Evolutionary conservation across 2,888 invertebrate species (phyloP), one percentile per base, ranked within the genome.

Genomic region (Brachyopa scutellaris): DNA sequence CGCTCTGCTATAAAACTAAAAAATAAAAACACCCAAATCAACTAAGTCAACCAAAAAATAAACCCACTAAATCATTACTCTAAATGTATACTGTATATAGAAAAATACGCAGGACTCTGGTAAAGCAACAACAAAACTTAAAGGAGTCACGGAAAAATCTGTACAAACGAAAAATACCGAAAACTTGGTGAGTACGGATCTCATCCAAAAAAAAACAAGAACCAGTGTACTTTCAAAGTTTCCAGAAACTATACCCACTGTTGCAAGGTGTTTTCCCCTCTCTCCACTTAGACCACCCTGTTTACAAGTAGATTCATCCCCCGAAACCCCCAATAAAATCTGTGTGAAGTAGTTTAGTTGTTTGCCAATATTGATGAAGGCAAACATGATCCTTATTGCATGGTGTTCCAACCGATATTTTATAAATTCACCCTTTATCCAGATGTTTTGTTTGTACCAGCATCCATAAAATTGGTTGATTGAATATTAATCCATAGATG

Each of bases 101-200:
- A 78, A 70, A 55, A 74, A 64, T 62, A 67, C 70, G n/a, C 77
- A 78, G 70, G 77, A 82, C 59, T 76, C 62, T 40, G 64, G 77
- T 72, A 80, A 84, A 79, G 45, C 59, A 57, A 59, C 72, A 78
- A 62, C 74, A 76, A 76, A 82, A 78, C 64, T 64, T 70, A 84
- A 73, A 70, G 70, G 86, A 87, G 87, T 88, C 85, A 86, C 86
- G 85, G 88, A 88, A 85, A 87, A 88, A 84, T 86, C 86, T 86
- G 85, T 89, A 86, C 88, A 87, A 87, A 88, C 88, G 85, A 88
- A 88, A 86, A 89, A 88, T 82, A 85, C 85, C 84, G 88, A 88
- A 79, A 87, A 88, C 84, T 87, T 85, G 89, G 89, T 90, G 88
- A 90, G 89, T 90, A 89, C 80, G 40, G 21, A 47, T n/a, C 3